Evolutionary conservation across 2,113 vertebrate genomes (phyloP).

Genomic region (Macrotus californicus): DNA sequence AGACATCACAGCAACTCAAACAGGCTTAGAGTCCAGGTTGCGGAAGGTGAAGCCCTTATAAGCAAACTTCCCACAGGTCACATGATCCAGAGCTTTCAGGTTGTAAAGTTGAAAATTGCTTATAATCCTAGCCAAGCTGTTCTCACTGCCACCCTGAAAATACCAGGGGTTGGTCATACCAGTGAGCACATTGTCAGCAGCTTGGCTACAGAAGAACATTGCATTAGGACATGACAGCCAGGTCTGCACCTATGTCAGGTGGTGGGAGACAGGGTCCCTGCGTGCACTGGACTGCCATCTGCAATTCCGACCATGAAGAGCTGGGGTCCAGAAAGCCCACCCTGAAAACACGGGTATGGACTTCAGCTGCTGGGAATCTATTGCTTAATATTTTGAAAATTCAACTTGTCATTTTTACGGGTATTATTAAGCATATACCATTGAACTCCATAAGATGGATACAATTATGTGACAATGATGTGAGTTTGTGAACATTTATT

Average conservation of each 20-base stretch:
- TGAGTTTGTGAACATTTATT: background rate
- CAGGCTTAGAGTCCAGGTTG: background rate
- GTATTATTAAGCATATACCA: background rate
- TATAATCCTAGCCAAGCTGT: background rate
- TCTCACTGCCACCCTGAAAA: background rate
- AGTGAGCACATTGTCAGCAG: background rate
- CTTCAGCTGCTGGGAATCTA: background rate
- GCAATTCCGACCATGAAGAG: background rate
- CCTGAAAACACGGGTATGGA: too few relatives aligned
- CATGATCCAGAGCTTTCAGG: background rate
- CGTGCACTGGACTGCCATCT: accelerated
- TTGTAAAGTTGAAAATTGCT: background rate
- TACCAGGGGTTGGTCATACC: too few relatives aligned
- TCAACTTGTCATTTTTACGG: background rate
- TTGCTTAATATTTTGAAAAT: background rate
- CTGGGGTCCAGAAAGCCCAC: background rate
- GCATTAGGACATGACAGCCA: background rate
- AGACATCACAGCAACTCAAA: background rate
- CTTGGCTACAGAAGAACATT: accelerated
- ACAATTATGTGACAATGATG: background rate
- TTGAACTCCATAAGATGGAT: background rate
- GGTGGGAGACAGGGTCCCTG: background rate
- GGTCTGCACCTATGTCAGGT: background rate
- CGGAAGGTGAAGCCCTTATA: background rate
- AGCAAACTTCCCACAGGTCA: background rate